phyloP scores from a whole-genome alignment of 2,888 invertebrate species.

The Drosophila longiperda region DNA sequence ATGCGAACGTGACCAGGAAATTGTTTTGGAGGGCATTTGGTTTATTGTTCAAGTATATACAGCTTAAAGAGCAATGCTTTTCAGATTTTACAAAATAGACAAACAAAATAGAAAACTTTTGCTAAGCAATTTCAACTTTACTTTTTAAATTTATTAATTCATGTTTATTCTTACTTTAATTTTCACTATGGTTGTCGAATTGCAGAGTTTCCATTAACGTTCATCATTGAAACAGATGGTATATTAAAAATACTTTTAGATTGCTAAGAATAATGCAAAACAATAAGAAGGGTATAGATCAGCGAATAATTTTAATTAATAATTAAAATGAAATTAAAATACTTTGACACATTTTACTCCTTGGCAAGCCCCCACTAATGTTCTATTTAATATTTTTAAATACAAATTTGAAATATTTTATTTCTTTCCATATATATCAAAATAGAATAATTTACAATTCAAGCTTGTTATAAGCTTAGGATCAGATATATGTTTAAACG shows the following conservation, averaged over 20 bases:
- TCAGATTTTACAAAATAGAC: slow-evolving; percentile 21
- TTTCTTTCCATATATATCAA: neutral
- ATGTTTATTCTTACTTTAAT: neutral
- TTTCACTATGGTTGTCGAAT: neutral
- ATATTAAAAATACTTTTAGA: neutral
- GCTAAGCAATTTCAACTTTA: neutral
- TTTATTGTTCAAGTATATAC: slow-evolving; percentile 44
- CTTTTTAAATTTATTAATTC: neutral
- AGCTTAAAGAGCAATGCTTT: slow-evolving; percentile 30
- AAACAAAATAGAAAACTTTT: neutral
- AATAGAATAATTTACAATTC: neutral
- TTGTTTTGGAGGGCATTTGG: slow-evolving; percentile 30
- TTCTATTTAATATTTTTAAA: neutral
- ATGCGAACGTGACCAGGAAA: slow-evolving; percentile 49
- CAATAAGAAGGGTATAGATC: neutral
- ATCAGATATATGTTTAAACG: neutral
- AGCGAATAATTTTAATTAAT: too few species aligned
- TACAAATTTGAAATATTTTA: neutral
- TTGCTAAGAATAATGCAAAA: neutral
- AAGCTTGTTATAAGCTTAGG: neutral
- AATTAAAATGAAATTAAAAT: neutral
- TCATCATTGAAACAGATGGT: neutral
- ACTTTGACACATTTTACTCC: neutral
- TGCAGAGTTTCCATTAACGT: neutral
- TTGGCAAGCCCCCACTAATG: neutral